These are phyloP conservation scores for Phortica magna DNA, from an alignment of 2,888 invertebrate genomes.

Conservation along the genomic window DNA sequence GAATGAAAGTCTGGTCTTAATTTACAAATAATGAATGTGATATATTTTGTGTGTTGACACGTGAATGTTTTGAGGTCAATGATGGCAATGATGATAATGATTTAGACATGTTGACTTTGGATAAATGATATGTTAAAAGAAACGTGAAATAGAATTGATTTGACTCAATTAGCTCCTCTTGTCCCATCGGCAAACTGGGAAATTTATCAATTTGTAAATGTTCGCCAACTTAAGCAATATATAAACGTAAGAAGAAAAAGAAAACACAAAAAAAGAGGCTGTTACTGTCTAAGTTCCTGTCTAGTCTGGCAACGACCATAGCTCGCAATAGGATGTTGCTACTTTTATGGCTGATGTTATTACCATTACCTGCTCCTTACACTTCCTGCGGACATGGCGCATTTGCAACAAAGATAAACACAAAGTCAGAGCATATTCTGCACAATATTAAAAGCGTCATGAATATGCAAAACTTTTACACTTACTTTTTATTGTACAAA, in stretches of 20 bases:
- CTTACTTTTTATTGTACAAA: constrained; percentile 62
- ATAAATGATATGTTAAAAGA: neutral
- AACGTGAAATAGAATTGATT: neutral
- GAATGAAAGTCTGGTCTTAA: neutral
- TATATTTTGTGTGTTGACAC: no score
- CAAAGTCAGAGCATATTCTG: constrained; percentile 39
- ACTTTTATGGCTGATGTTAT: constrained; percentile 70
- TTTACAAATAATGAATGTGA: no score
- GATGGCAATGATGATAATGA: no score
- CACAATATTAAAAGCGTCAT: constrained; percentile 70
- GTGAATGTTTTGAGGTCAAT: no score
- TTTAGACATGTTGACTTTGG: neutral
- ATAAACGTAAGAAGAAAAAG: neutral
- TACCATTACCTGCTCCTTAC: constrained; percentile 46
- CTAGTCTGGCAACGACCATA: neutral
- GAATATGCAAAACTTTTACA: constrained; percentile 71
- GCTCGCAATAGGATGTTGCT: constrained; percentile 59
- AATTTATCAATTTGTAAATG: neutral
- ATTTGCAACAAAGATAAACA: constrained; percentile 48
- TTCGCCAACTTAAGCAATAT: neutral
- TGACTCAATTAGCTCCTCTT: neutral
- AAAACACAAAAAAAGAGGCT: neutral
- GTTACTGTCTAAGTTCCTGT: neutral
- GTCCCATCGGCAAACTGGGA: neutral
- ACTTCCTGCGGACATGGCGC: constrained; percentile 14